A percentile compares a stretch with the other conserved stretches of the same genome.
Conservation (phyloP, 1,140 invertebrate genomes). For the Brachionus asplanchnoidis region DNA sequence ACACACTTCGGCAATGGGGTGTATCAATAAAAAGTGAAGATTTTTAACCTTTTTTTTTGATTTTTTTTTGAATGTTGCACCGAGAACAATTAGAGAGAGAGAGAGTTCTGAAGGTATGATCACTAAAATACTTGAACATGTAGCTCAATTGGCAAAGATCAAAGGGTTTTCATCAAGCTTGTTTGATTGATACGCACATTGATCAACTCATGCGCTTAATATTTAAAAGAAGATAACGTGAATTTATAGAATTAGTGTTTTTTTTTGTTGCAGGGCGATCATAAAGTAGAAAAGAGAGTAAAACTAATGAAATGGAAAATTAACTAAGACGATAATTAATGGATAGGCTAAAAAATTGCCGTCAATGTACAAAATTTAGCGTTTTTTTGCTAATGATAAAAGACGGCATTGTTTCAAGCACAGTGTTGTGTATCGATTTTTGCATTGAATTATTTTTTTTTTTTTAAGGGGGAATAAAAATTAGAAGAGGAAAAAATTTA, state of each 20-base stretch:
- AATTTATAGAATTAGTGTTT: background rate
- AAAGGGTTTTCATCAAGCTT: background rate
- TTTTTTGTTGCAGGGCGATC: background rate
- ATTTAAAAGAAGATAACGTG: slow-evolving; percentile 25
- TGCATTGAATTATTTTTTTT: background rate
- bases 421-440: background rate
- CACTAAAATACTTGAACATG: background rate
- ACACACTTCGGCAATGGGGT: background rate
- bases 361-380: slow-evolving; percentile 22
- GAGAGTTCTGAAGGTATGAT: background rate
- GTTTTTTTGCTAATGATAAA: slow-evolving; percentile 25
- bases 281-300: background rate
- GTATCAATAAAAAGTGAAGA: slow-evolving; percentile 29
- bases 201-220: background rate
- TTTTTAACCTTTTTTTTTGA: slow-evolving; percentile 1
- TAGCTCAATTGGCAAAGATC: background rate
- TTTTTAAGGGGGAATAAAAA: background rate
- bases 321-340: slow-evolving; percentile 16
- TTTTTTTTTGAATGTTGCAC: background rate
- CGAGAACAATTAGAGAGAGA: background rate
- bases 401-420: background rate
- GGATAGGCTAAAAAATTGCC: slow-evolving; percentile 16
- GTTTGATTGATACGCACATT: background rate
- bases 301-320: slow-evolving; percentile 34
- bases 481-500: too few relatives aligned